phyloP scores from a whole-genome alignment of 2,113 vertebrate genomes.

The Podocnemis expansa region DNA sequence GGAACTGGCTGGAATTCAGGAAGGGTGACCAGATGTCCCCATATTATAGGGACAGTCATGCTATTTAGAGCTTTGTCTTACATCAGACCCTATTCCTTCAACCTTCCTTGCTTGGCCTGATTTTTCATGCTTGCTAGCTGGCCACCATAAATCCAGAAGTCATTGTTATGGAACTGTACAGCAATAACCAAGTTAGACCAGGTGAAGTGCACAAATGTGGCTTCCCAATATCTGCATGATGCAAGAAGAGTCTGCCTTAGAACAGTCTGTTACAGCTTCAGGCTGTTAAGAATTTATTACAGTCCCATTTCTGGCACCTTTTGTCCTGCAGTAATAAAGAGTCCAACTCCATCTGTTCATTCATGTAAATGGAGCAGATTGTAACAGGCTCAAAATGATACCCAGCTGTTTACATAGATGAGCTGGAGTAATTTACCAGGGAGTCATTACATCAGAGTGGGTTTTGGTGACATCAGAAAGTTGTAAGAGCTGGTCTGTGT shows the following conservation, averaged over 20 bases:
- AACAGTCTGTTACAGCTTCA: background rate
- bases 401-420: background rate
- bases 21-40: too few relatives aligned
- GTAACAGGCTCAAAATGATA: background rate
- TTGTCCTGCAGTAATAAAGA: background rate
- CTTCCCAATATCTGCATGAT: fast-evolving
- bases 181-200: background rate
- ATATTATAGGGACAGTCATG: too few relatives aligned
- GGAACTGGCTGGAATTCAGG: background rate
- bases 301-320: background rate
- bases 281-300: background rate
- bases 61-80: too few relatives aligned
- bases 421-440: background rate
- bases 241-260: background rate
- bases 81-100: too few relatives aligned
- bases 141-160: background rate
- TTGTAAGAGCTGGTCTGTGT: too few relatives aligned
- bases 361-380: background rate
- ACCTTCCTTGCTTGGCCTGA: too few relatives aligned
- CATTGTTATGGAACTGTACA: background rate
- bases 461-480: fast-evolving
- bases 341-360: background rate
- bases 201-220: background rate
- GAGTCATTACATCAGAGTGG: background rate
- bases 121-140: background rate